Percentiles rank a stretch among this genome's conserved stretches.
Evolutionary conservation across 35 echinoderm and acorn worm genomes (phyloP).

Genomic region (Ophioderma brevispina): DNA sequence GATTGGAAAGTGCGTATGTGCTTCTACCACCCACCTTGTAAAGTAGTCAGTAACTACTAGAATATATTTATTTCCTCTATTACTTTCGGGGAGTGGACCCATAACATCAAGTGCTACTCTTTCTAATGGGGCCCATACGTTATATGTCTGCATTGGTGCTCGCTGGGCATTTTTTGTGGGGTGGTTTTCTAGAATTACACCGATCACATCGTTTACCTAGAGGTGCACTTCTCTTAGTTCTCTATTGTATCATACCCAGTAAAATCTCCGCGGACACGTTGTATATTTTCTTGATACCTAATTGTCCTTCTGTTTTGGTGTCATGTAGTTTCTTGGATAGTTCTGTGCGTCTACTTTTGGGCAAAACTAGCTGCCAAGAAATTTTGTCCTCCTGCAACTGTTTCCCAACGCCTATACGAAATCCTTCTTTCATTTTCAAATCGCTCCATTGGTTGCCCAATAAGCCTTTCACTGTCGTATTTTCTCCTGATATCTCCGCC

Average conservation of each 20-base stretch:
- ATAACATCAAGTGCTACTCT: constrained; percentile 43
- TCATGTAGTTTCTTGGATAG: neutral
- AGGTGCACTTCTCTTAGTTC: neutral
- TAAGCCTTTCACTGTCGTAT: neutral
- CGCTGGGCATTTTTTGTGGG: neutral
- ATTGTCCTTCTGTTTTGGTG: constrained; percentile 19
- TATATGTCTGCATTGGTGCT: constrained; percentile 11
- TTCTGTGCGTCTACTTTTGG: neutral
- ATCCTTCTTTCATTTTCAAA: neutral
- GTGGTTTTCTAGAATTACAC: constrained; percentile 24
- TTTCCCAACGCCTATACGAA: neutral
- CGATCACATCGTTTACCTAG: constrained; percentile 4
- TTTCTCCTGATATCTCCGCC: neutral
- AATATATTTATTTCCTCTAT: constrained; percentile 23
- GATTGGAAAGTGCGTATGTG: neutral
- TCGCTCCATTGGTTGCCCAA: neutral
- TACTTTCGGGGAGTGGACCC: constrained; percentile 14
- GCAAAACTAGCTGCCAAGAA: neutral
- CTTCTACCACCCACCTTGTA: constrained; percentile 34
- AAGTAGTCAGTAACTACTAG: constrained; percentile 24
- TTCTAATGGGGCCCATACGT: constrained; percentile 47
- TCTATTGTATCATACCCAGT: constrained; percentile 24
- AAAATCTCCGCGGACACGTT: constrained; percentile 13
- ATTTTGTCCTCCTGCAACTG: neutral
- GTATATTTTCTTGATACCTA: constrained; percentile 3